Evolutionary conservation across 2,113 vertebrate species (phyloP), one percentile per base, ranked within the genome.

Genomic region (Barbus barbus): DNA sequence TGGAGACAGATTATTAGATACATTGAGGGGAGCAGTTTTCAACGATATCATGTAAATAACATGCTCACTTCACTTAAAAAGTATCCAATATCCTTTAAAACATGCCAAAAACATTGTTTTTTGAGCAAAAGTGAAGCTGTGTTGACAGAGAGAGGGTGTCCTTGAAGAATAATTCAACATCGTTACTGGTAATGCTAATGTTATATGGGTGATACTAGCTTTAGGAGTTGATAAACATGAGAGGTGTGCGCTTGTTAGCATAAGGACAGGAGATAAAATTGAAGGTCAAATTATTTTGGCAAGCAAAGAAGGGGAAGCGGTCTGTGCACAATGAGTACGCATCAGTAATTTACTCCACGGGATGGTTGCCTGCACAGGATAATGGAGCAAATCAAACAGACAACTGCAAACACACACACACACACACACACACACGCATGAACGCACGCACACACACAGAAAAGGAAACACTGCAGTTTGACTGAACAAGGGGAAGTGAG

Each of bases 331-430:
- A 90, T 83, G 86, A 88, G 88, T 90, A 89, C 83, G 85, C 87
- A 89, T 90, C 83, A 90, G 88, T 86, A 87, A 87, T 91, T 90
- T 85, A 88, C 44, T 87, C 63, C 84, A 88, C 88, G 83, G 83
- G 83, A 82, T 81, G 89, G 86, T 44, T 53, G 56, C 85, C 84
- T 86, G 90, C 87, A 82, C 88, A 83, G 33, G 46, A 78, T 28
- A 56, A 87, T 67, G 73, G 86, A 56, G 85, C 78, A 90, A 87
- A 88, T 88, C 86, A 89, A 89, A 91, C 88, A 91, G 89, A 92
- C 65, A 76, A 61, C 28, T 63, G 53, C 61, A 31, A 41, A 33
- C 20, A 26, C 44, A 56, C 58, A 51, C 53, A 44, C 53, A n/a
- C n/a, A n/a, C n/a, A n/a, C n/a, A n/a, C n/a, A 31, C n/a, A 26